phyloP scores from a whole-genome alignment of 2,888 invertebrate species.

The Heliconius sara region DNA sequence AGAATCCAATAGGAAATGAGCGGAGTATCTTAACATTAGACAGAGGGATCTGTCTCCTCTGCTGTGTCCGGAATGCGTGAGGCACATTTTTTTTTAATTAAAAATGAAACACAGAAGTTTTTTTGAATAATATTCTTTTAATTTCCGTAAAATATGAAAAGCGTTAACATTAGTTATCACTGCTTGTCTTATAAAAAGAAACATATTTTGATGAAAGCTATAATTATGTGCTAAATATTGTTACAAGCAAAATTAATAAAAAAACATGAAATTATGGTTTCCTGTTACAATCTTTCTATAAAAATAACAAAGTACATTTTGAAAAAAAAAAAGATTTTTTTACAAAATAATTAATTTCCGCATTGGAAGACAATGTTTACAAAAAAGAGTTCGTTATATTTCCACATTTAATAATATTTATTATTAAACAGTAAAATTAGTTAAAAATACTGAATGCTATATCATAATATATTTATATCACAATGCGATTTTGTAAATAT shows the following conservation, averaged over 20 bases:
- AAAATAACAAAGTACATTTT: background rate
- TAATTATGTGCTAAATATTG: constrained; percentile 14
- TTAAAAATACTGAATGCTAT: constrained; percentile 9
- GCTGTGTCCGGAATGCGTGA: background rate
- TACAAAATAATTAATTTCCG: background rate
- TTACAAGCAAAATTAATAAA: background rate
- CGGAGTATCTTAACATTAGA: no score
- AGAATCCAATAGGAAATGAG: no score
- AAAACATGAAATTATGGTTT: background rate
- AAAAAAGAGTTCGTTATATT: background rate
- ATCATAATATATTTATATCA: constrained; percentile 31
- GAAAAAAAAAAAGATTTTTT: background rate
- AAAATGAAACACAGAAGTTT: constrained; percentile 16
- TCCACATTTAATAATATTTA: background rate
- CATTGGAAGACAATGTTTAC: constrained; percentile 22
- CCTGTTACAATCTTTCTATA: background rate
- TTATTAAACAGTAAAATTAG: constrained; percentile 17
- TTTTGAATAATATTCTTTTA: constrained; percentile 33
- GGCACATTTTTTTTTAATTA: no score
- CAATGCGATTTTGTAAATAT: constrained; percentile 34
- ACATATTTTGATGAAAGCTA: constrained; percentile 29
- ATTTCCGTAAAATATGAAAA: constrained; percentile 73
- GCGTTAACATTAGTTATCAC: constrained; percentile 67
- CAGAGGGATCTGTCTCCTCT: background rate
- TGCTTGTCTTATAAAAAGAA: constrained; percentile 44